Conservation (phyloP, 1,140 invertebrate genomes). For the Metopolophium dirhodum region DNA sequence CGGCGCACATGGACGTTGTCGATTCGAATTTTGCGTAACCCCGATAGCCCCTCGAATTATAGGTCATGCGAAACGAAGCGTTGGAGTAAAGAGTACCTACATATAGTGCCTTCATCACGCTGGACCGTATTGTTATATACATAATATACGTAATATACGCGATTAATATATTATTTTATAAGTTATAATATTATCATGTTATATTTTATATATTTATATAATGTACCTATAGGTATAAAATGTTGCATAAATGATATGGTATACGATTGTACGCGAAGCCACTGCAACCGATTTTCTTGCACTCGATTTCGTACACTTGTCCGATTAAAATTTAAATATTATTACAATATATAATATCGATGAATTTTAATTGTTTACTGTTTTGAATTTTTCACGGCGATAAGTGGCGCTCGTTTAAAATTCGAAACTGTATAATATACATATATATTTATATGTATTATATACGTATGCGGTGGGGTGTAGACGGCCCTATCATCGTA, state of each 20-base stretch:
- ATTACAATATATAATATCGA: neutral
- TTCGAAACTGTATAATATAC: neutral
- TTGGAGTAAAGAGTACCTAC: neutral
- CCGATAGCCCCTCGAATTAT: constrained; percentile 5
- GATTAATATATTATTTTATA: neutral
- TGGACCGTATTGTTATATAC: neutral
- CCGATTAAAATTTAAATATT: neutral
- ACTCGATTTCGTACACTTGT: neutral
- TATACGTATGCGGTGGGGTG: neutral
- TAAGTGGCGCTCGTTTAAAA: neutral
- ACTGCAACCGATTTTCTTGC: neutral
- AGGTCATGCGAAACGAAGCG: constrained; percentile 11
- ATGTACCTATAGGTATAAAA: neutral
- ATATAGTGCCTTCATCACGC: neutral
- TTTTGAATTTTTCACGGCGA: neutral
- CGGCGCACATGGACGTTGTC: constrained; percentile 17
- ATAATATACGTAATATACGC: too few species aligned
- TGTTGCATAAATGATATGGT: too few species aligned
- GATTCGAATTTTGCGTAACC: constrained; percentile 36
- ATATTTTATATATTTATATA: neutral
- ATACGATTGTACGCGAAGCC: too few species aligned
- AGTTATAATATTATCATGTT: neutral
- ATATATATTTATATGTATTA: too few species aligned
- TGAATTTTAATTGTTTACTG: neutral
- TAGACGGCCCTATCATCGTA: neutral